phyloP scores from a whole-genome alignment of 1,140 invertebrate species.

The Trigoniulus corallinus region DNA sequence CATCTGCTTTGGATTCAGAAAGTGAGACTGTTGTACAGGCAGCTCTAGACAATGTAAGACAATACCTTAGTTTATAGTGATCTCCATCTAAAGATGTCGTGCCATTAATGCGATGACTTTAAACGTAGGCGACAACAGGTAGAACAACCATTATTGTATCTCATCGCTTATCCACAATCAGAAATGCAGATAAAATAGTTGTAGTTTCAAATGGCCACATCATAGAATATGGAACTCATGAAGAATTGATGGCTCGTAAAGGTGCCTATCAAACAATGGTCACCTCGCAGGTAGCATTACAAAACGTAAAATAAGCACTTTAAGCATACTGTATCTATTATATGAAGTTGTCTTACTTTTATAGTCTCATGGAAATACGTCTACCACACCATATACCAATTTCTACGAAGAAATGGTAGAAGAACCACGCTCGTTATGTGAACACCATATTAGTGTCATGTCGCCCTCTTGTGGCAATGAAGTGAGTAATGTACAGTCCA shows the following conservation, averaged over 20 bases:
- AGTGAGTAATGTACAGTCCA: no score
- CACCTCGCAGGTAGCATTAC: slow-evolving; percentile 35
- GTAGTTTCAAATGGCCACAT: slow-evolving; percentile 58
- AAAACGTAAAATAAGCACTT: no score
- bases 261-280: slow-evolving; percentile 67
- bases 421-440: no score
- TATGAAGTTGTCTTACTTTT: background rate
- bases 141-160: slow-evolving; percentile 64
- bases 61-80: no score
- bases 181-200: slow-evolving; percentile 54
- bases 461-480: no score
- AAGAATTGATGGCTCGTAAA: slow-evolving; percentile 49
- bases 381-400: background rate
- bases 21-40: background rate
- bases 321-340: background rate
- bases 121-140: slow-evolving; percentile 36
- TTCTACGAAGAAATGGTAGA: background rate
- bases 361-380: no score
- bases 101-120: background rate
- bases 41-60: background rate
- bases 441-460: no score
- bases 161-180: slow-evolving; percentile 54
- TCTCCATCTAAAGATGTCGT: background rate
- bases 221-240: slow-evolving; percentile 64
- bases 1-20: no score